These are phyloP conservation scores for Brachyhypopomus occidentalis DNA, from an alignment of 2,113 vertebrate species.

Conservation along the genomic window DNA sequence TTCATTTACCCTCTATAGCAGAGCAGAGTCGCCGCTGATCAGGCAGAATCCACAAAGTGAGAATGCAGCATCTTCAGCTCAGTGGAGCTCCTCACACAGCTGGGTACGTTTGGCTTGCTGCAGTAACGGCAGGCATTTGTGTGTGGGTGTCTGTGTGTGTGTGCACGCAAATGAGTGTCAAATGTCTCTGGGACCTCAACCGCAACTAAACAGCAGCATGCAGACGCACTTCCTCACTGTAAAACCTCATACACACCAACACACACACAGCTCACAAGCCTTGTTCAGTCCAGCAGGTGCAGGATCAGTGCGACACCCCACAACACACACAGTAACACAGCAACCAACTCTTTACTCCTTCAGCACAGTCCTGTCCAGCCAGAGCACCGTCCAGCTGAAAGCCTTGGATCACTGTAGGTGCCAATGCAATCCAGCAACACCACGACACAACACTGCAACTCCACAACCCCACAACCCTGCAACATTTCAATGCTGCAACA, in stretches of 20 bases:
- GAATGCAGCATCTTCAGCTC: too few species aligned
- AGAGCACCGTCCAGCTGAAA: too few species aligned
- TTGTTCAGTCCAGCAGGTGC: constrained; percentile 61
- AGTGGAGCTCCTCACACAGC: too few species aligned
- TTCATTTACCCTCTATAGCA: too few species aligned
- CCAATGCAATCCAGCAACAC: neutral
- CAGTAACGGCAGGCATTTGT: neutral
- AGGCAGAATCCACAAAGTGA: too few species aligned
- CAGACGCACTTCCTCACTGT: constrained; percentile 61
- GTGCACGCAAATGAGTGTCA: constrained; percentile 28
- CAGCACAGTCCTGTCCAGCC: too few species aligned
- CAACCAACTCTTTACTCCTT: too few species aligned
- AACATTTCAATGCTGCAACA: neutral
- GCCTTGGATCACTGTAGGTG: neutral
- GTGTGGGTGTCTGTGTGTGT: constrained; percentile 25
- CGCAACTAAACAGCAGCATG: constrained; percentile 41
- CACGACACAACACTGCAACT: neutral
- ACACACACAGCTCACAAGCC: constrained; percentile 35
- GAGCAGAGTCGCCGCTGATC: too few species aligned
- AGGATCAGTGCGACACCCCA: constrained; percentile 59
- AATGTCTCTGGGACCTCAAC: constrained; percentile 51
- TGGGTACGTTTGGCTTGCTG: neutral
- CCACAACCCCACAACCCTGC: neutral
- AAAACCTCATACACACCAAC: constrained; percentile 36
- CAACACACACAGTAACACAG: constrained; percentile 14